phyloP scores from a whole-genome alignment of 2,113 vertebrate species.

The Pogona vitticeps region DNA sequence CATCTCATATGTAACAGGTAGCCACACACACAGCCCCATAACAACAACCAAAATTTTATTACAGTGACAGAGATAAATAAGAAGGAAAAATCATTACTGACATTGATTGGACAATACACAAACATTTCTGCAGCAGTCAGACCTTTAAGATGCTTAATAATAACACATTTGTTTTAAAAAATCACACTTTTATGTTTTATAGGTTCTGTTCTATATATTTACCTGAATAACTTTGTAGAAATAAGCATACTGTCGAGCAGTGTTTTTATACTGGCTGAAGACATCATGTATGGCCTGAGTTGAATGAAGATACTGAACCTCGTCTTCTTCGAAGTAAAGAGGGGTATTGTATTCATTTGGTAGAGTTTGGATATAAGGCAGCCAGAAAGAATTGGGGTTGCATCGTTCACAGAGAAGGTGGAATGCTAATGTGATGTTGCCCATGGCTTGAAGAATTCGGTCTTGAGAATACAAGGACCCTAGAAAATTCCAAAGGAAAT shows the following conservation, averaged over 20 bases:
- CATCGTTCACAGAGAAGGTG: conserved; percentile 94
- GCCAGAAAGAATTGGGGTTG: conserved; percentile 88
- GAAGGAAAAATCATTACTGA: conserved; percentile 15
- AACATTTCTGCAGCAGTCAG: conserved; percentile 31
- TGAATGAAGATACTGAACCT: conserved; percentile 89
- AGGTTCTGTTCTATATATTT: conserved; percentile 40
- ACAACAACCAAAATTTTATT: neutral
- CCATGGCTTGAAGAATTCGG: conserved; percentile 97
- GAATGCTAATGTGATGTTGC: conserved; percentile 94
- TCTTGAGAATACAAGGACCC: conserved; percentile 93
- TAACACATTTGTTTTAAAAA: neutral
- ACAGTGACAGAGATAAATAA: conserved; percentile 27
- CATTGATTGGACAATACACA: neutral
- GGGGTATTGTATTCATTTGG: conserved; percentile 93
- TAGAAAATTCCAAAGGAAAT: conserved; percentile 71
- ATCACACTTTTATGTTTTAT: no score
- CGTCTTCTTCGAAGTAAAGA: conserved; percentile 93
- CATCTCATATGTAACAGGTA: neutral
- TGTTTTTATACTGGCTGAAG: conserved; percentile 98
- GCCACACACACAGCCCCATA: neutral
- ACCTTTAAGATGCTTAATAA: neutral
- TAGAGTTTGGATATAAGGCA: conserved; percentile 94
- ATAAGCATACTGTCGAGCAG: conserved; percentile 96
- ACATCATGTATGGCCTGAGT: conserved; percentile 95
- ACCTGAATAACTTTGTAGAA: conserved; percentile 98